phyloP scores from a whole-genome alignment of 2,888 invertebrate genomes.

The Strigamia maritima region DNA sequence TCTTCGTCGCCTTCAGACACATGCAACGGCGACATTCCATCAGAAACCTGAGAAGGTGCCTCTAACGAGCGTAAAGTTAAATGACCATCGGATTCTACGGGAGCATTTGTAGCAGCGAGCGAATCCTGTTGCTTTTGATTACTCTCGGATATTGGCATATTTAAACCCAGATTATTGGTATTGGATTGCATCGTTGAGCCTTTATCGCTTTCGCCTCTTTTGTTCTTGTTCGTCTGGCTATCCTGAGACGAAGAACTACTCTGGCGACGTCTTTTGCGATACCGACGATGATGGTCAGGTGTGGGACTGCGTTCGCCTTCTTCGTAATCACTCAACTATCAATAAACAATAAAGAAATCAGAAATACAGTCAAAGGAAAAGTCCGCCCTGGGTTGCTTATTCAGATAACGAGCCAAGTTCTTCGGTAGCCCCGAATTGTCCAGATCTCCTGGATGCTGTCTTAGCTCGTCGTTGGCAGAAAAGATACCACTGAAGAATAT shows the following conservation, averaged over 20 bases:
- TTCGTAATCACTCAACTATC: constrained; percentile 36
- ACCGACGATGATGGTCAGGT: constrained; percentile 35
- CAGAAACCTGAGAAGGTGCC: constrained; percentile 28
- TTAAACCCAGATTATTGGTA: background rate
- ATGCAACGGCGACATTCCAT: constrained; percentile 38
- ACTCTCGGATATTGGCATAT: background rate
- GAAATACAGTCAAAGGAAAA: background rate
- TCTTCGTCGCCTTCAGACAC: constrained; percentile 39
- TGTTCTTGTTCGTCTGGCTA: background rate
- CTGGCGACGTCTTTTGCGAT: constrained; percentile 13
- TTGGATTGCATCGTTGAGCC: background rate
- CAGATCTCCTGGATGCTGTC: too few species aligned
- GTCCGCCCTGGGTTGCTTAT: too few species aligned
- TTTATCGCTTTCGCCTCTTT: background rate
- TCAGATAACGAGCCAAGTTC: too few species aligned
- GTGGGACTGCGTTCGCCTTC: constrained; percentile 37
- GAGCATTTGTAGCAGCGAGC: background rate
- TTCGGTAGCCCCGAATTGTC: too few species aligned
- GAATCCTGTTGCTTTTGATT: background rate
- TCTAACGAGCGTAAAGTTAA: constrained; percentile 13
- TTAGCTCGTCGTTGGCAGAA: too few species aligned
- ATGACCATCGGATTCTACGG: constrained; percentile 7
- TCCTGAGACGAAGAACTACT: constrained; percentile 37
- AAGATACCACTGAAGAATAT: too few species aligned
- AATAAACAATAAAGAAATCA: background rate